Base-by-base conservation (phyloP, 2,888 invertebrate species). In the Euspilapteryx auroguttella region DNA sequence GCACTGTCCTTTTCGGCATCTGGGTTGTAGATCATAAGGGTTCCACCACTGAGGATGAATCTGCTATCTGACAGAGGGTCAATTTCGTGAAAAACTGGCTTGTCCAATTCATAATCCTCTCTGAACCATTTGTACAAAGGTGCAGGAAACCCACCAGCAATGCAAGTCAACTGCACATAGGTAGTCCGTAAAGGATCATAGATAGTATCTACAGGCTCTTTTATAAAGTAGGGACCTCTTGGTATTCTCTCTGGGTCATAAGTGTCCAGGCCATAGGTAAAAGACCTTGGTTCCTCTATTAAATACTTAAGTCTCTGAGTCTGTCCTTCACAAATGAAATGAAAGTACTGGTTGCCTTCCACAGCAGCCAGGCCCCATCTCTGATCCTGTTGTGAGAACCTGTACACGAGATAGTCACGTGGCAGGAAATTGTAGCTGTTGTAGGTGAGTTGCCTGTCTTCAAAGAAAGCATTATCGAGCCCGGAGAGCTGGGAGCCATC, bases 111-210 rank as follows among this genome's bases (percentile, higher is more conserved):
- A 54, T 90, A 94, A 41, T 89, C 86, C 68, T 94, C 94, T 49
- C 86, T 84, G 51, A 81, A 94, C 95, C 94, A 96, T 45, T 86
- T 83, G 50, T 96, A 96, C 0, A 82, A 82, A 0, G 96, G 94
- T 12, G 90, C 83, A 3, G 96, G 96, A 56, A 85, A 94, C 0
- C 94, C 95, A 37, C 84, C 88, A 38, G 91, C 90, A 32, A 89
- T 71, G 46, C 92, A 93, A 38, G 85, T 86, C 7, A 95, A 55
- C 6, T 86, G 80, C 1, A 92, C 83, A 62, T 89, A 87, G 50
- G 91, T 88, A 37, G 82, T 82, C 37, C 83, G 80, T 7, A 86
- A 82, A 6, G 87, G 81, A 62, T 94, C 94, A 62, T 89, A 93
- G 9, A 91, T 88, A 11, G 84, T 87, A 49, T 89, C 85, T 9